These are phyloP conservation scores for Chironomus striatipennis DNA, from an alignment of 1,140 invertebrate genomes.

Conservation along the genomic window DNA sequence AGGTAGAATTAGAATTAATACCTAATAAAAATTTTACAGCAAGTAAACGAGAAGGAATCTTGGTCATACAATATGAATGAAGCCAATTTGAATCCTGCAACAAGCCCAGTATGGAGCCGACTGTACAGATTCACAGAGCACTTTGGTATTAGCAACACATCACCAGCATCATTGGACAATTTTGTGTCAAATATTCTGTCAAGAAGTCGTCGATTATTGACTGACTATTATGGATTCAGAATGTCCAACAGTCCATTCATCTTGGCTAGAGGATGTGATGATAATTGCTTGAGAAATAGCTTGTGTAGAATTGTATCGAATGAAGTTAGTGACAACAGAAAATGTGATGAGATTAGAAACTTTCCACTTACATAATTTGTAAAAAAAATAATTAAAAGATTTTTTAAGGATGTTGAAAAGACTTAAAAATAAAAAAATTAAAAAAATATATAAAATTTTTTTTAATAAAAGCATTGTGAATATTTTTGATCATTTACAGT, in stretches of 20 bases:
- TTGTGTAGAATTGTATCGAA: conserved; percentile 50
- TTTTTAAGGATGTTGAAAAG: no score
- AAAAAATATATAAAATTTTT: no score
- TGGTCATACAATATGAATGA: conserved; percentile 68
- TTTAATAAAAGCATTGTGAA: no score
- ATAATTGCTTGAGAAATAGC: conserved; percentile 39
- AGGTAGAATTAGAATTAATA: not conserved
- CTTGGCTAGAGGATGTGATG: conserved; percentile 39
- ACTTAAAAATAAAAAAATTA: no score
- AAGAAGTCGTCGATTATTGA: conserved; percentile 31
- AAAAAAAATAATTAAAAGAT: no score
- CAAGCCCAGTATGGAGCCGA: conserved; percentile 53
- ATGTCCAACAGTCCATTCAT: conserved; percentile 40
- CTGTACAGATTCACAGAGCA: conserved; percentile 57
- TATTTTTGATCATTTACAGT: no score
- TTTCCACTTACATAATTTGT: not conserved
- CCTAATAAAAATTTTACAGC: conserved; percentile 40
- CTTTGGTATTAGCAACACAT: conserved; percentile 45
- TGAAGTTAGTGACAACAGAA: conserved; percentile 43
- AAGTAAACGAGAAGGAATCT: conserved; percentile 57
- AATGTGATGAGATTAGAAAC: conserved; percentile 45
- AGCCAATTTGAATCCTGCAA: conserved; percentile 53
- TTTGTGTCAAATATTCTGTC: conserved; percentile 44
- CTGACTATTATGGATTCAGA: conserved; percentile 35
- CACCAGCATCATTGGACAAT: conserved; percentile 41